Base-by-base conservation (phyloP, 2,797 vertebrate species). In the Podarcis lilfordi region DNA sequence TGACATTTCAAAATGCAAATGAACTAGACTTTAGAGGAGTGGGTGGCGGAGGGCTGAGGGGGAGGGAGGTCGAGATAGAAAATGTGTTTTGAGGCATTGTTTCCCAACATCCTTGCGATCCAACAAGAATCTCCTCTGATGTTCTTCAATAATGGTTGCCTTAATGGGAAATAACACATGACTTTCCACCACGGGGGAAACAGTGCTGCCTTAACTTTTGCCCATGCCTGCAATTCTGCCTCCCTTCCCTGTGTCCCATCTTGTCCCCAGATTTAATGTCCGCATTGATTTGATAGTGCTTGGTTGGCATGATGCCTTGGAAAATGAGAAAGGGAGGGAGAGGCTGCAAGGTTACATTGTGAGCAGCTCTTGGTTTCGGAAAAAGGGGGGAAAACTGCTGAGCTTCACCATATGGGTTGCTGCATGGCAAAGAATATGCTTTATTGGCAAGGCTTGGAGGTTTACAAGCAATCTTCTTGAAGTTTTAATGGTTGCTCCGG, bases 401-500 rank as follows among this genome's bases (percentile, higher is more conserved):
- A 96, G 95, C 88, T 92, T 89, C 94, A 84, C 95, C 95, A 90
- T 92, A 91, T 93, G 95, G 94, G 94, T 95, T 87, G 40, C 95
- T 95, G 82, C 43, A 25, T 94, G 92, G 94, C 94, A 84, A 93
- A 91, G 96, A 96, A 96, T 91, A 94, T 94, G 91, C 93, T 96
- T 96, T 96, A 96, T 95, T 95, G 94, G 96, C 94, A 93, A 89
- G 87, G 91, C 93, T 95, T 78, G 91, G 94, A 95, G 95, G 96
- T 97, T 97, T 97, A 97, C 94, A 95, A 97, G 97, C 96, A 93
- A 96, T 96, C 96, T 96, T 96, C 95, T 94, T 97, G 96, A 97
- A 97, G 96, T 96, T 97, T 97, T 98, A 98, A 98, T 97, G 97
- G 97, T 96, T 96, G 94, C 97, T 96, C 5, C 89, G 93, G 96